phyloP scores from a whole-genome alignment of 1,140 invertebrate genomes.

The Neotoxoptera formosana region DNA sequence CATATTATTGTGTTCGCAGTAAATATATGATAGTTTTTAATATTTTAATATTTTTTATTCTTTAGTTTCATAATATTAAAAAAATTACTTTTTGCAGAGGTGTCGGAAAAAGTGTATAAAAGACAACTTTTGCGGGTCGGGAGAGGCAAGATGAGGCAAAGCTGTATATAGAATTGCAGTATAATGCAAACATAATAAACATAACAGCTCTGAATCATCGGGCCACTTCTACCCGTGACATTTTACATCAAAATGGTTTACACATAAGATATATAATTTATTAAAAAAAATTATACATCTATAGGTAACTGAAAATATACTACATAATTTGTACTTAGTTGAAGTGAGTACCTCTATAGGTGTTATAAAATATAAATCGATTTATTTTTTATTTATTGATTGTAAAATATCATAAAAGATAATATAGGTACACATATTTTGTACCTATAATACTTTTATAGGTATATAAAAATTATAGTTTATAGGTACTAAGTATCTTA shows the following conservation, averaged over 20 bases:
- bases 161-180: slow-evolving; percentile 42
- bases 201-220: slow-evolving; percentile 56
- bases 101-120: not conserved
- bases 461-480: not conserved
- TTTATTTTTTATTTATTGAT: not conserved
- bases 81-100: not conserved
- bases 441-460: not conserved
- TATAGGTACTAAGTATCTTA: too few relatives aligned
- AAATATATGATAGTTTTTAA: not conserved
- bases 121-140: not conserved
- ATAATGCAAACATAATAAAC: not conserved
- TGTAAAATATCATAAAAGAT: not conserved
- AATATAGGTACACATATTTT: not conserved
- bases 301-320: not conserved
- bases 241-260: not conserved
- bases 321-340: not conserved
- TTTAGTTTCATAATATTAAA: not conserved
- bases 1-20: not conserved
- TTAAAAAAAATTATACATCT: not conserved
- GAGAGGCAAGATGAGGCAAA: slow-evolving; percentile 57
- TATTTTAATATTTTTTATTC: not conserved
- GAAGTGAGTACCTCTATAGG: not conserved
- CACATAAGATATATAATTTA: not conserved
- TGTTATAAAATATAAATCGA: not conserved
- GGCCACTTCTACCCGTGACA: slow-evolving; percentile 47